A percentile compares a stretch with the other conserved stretches of the same genome.
Conservation (phyloP, 2,113 vertebrate genomes). For the Etia nguti region DNA sequence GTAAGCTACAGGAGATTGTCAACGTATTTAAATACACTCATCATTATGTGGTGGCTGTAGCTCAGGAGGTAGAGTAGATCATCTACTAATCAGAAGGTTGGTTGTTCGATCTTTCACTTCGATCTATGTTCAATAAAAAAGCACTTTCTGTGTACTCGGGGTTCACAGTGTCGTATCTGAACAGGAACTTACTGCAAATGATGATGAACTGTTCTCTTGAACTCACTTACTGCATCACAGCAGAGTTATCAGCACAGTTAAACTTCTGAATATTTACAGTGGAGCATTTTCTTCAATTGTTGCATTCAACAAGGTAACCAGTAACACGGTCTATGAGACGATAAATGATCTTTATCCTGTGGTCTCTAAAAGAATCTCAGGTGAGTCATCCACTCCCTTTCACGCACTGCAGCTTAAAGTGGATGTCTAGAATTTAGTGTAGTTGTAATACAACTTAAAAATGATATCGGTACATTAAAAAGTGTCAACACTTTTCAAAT, state of each 20-base stretch:
- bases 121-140: not conserved
- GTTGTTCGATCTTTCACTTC: rapidly evolving
- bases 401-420: not conserved
- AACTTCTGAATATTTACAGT: not conserved
- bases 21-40: not conserved
- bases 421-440: not conserved
- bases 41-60: not conserved
- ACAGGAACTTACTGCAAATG: not conserved
- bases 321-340: not conserved
- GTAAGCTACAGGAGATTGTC: not conserved
- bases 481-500: not conserved
- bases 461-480: not conserved
- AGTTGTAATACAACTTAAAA: not conserved
- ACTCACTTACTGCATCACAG: not conserved
- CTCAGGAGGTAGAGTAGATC: rapidly evolving
- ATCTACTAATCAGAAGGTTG: not conserved
- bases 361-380: not conserved
- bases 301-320: not conserved
- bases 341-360: not conserved
- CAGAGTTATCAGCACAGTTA: not conserved
- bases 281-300: not conserved
- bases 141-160: not conserved
- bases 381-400: not conserved
- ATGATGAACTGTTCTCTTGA: not conserved
- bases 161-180: not conserved